Conservation (phyloP, 2,888 invertebrate species). For the Epirrita christyi region DNA sequence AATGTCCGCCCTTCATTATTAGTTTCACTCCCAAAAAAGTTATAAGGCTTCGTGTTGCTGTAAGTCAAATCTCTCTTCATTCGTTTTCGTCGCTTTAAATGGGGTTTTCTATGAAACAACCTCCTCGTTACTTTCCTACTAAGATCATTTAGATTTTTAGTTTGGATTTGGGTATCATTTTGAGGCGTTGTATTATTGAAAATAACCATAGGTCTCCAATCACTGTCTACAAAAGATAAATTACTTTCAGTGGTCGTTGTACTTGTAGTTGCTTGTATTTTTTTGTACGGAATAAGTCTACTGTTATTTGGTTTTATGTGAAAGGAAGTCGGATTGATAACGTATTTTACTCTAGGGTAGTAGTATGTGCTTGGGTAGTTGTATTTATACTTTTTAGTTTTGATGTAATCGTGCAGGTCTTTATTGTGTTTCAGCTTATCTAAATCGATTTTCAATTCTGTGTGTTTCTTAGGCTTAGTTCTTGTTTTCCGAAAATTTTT, state of each 20-base stretch:
- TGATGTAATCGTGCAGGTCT: conserved; percentile 74
- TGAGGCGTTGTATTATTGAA: conserved; percentile 47
- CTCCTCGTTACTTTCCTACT: conserved; percentile 29
- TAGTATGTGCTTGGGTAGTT: conserved; percentile 75
- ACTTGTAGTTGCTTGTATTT: conserved; percentile 44
- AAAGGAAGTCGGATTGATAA: conserved; percentile 67
- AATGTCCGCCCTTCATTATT: conserved; percentile 43
- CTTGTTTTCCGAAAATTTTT: conserved; percentile 64
- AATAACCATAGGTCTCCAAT: conserved; percentile 72
- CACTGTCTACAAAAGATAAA: conserved; percentile 47
- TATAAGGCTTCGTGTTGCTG: not conserved
- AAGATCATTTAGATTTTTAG: conserved; percentile 2
- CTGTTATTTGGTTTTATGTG: conserved; percentile 60
- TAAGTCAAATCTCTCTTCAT: conserved; percentile 36
- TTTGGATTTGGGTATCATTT: conserved; percentile 38
- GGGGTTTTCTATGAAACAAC: conserved; percentile 47
- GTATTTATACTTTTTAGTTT: conserved; percentile 77
- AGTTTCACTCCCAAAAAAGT: conserved; percentile 2
- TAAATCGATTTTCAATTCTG: conserved; percentile 70
- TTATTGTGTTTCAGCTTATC: conserved; percentile 74
- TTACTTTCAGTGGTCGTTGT: conserved; percentile 40
- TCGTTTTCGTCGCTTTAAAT: conserved; percentile 51
- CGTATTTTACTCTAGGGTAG: conserved; percentile 75
- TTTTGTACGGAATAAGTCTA: conserved; percentile 60
- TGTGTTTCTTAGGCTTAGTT: conserved; percentile 70